These are phyloP conservation scores for Drosophila orena DNA, from an alignment of 1,140 invertebrate genomes.

Conservation along the genomic window DNA sequence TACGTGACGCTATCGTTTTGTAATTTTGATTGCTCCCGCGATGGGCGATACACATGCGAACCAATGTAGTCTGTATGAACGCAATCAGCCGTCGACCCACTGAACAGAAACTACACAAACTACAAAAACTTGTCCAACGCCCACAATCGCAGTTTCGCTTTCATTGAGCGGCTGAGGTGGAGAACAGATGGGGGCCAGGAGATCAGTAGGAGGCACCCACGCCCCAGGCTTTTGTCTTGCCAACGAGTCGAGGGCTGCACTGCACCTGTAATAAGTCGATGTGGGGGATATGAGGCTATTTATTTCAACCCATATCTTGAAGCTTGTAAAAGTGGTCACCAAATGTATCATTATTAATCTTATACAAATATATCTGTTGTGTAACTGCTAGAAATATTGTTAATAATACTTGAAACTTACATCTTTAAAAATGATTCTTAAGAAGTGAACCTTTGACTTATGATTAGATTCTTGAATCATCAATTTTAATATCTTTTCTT, in stretches of 20 bases:
- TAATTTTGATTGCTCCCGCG: constrained; percentile 56
- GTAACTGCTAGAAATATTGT: too few species aligned
- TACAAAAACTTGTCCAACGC: constrained; percentile 52
- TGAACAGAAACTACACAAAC: constrained; percentile 36
- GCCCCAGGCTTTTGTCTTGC: constrained; percentile 35
- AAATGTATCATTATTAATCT: background rate
- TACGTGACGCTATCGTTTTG: constrained; percentile 73
- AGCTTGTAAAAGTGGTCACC: too few species aligned
- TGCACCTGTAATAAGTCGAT: constrained; percentile 36
- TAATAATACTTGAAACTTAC: too few species aligned
- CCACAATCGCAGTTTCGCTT: constrained; percentile 50
- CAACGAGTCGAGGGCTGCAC: constrained; percentile 26
- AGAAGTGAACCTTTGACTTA: too few species aligned
- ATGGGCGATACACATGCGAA: constrained; percentile 28
- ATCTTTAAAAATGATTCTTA: too few species aligned
- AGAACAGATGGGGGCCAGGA: constrained; percentile 11
- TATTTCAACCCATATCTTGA: background rate
- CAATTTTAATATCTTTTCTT: background rate
- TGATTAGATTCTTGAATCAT: too few species aligned
- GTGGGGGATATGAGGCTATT: background rate
- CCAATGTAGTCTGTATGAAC: constrained; percentile 13
- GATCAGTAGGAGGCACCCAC: constrained; percentile 43
- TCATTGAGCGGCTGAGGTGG: constrained; percentile 11
- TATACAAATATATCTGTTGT: background rate
- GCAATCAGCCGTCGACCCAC: constrained; percentile 65